Base-by-base conservation (phyloP, 2,113 vertebrate species). In the Eretmochelys imbricata region DNA sequence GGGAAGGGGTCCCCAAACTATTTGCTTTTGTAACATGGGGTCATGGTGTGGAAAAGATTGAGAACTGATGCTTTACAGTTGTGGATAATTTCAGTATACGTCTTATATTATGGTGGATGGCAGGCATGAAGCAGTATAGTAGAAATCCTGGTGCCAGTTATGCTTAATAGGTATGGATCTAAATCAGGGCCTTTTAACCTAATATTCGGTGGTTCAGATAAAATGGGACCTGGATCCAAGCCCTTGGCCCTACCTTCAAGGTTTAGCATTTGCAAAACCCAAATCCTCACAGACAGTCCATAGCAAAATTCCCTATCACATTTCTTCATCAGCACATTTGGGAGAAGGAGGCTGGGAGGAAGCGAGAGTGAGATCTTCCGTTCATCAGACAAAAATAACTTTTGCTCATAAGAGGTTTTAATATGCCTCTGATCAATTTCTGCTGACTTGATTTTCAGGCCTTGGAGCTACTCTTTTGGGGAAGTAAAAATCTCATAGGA, bases 341-440 rank as follows among this genome's bases (percentile, higher is more conserved):
- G 87, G 82, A 93, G 31, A 42, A 88, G 82, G 87, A 95, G 93
- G 51, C 95, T 96, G 84, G 84, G 59, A 96, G 96, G 95, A 88
- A 95, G 80, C 20, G 92, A 90, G 53, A 91, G 80, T 53, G 94
- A 94, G 93, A 95, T 91, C 54, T 54, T 84, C 51, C 24, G 93
- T 51, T 86, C 94, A 94, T 95, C 92, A 85, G 93, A 84, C 88
- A 94, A 96, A 96, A 97, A 96, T 96, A 96, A 82, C 89, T 92
- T 95, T 62, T 96, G 91, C 93, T 93, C 93, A 76, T 93, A 82
- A 89, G 87, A 97, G 94, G 90, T 96, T 96, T 96, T 80, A 94
- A 95, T 87, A 78, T 92, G 89, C 4, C 65, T 75, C 84, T 97
- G 93, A 96, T 95, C 87, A 88, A 79, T 88, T 91, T 91, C 82